Evolutionary conservation across 2,113 vertebrate genomes (phyloP).

Genomic region (Cairina moschata): DNA sequence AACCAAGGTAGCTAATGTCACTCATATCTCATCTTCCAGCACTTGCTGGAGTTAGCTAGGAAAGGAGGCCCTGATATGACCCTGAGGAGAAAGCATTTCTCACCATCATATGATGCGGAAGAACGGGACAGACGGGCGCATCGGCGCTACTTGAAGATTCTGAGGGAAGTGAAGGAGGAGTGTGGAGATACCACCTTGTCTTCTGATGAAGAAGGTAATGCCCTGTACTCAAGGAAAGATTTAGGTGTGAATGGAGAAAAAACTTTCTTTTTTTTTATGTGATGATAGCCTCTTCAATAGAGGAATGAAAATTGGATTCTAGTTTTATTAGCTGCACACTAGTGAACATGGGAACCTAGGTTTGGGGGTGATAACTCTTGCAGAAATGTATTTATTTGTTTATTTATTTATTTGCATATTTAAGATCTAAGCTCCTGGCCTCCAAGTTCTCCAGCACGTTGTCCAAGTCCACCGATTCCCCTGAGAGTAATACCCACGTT

Average conservation of each 20-base stretch:
- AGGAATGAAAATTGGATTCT: background rate
- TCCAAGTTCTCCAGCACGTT: slow-evolving; percentile 82
- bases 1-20: background rate
- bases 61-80: slow-evolving; percentile 86
- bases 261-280: background rate
- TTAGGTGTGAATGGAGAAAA: background rate
- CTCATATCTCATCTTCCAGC: slow-evolving; percentile 62
- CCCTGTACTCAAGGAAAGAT: background rate
- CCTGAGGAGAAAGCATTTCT: slow-evolving; percentile 77
- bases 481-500: slow-evolving; percentile 91
- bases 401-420: slow-evolving; percentile 1
- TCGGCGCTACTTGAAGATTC: slow-evolving; percentile 87
- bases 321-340: slow-evolving; percentile 5
- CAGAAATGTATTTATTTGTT: slow-evolving; percentile 31
- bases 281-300: background rate
- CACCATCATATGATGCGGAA: slow-evolving; percentile 76
- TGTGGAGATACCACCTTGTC: slow-evolving; percentile 92
- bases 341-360: background rate
- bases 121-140: slow-evolving; percentile 86
- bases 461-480: slow-evolving; percentile 84
- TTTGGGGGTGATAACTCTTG: slow-evolving; percentile 31
- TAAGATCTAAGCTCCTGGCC: slow-evolving; percentile 89
- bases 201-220: slow-evolving; percentile 94
- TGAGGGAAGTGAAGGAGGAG: slow-evolving; percentile 92
- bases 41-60: slow-evolving; percentile 88